Conservation (phyloP, 2,113 vertebrate genomes). For the Phasianus colchicus region DNA sequence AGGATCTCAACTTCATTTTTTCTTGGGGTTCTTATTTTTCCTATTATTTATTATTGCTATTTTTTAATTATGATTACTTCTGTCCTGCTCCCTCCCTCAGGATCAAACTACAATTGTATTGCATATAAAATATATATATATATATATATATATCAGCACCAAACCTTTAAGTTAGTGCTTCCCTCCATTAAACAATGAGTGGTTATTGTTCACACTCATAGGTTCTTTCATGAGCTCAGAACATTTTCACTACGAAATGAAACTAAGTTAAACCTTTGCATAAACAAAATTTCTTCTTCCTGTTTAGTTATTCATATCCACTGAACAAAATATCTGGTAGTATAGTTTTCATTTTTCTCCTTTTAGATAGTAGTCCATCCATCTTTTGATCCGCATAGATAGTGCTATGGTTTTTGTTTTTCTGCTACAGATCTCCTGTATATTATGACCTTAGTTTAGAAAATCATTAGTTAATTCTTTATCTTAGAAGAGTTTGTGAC, state of each 20-base stretch:
- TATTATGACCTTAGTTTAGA: neutral
- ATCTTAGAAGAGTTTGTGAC: neutral
- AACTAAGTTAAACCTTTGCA: neutral
- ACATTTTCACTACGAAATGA: neutral
- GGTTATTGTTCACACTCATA: neutral
- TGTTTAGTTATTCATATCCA: neutral
- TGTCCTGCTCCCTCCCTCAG: no score
- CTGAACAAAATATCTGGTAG: neutral
- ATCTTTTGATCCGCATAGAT: neutral
- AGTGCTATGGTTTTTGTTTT: neutral
- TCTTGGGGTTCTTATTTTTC: neutral
- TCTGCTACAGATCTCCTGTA: neutral
- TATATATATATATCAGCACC: no score
- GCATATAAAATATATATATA: no score
- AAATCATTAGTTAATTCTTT: neutral
- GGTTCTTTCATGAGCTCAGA: neutral
- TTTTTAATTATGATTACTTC: no score
- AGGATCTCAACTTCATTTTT: neutral
- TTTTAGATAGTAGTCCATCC: neutral
- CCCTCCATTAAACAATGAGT: neutral
- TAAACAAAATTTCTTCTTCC: neutral
- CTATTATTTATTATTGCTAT: neutral
- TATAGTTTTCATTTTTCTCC: neutral
- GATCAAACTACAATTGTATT: slow-evolving; percentile 7
- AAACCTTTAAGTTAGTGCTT: neutral